A percentile compares a stretch with the other conserved stretches of the same genome.
Evolutionary conservation across 2,797 vertebrate species (phyloP).

Genomic region (Artibeus jamaicensis): DNA sequence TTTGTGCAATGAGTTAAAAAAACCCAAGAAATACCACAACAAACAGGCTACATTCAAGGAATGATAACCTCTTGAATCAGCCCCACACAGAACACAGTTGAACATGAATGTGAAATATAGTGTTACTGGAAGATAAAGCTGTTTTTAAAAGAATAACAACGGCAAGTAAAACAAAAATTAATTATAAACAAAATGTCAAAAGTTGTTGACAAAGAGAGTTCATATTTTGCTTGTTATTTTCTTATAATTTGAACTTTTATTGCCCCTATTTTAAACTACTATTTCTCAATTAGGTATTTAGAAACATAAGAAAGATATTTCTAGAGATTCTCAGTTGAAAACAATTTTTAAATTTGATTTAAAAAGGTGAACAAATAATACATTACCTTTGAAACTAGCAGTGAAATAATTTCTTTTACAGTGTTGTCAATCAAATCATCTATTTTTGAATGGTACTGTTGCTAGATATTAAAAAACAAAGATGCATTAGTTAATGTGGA

Average conservation of each 20-base stretch:
- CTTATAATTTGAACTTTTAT: not conserved
- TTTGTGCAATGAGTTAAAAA: not conserved
- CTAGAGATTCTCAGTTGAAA: slow-evolving; percentile 18
- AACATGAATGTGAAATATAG: not conserved
- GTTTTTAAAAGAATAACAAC: not conserved
- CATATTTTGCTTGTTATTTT: not conserved
- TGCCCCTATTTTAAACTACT: not conserved
- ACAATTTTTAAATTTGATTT: slow-evolving; percentile 30
- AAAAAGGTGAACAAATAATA: slow-evolving; percentile 61
- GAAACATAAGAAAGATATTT: slow-evolving; percentile 13
- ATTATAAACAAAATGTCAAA: not conserved
- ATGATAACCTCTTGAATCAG: not conserved
- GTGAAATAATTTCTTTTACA: slow-evolving; percentile 95
- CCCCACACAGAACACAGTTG: not conserved
- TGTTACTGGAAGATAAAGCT: not conserved
- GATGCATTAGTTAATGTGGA: slow-evolving; percentile 74
- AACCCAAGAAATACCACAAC: not conserved
- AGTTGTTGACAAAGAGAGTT: not conserved
- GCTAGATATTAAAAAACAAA: slow-evolving; percentile 87
- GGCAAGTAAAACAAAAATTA: not conserved
- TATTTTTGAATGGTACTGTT: slow-evolving; percentile 98
- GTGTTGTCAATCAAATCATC: slow-evolving; percentile 96
- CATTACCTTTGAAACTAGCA: slow-evolving; percentile 95
- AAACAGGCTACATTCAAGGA: not conserved
- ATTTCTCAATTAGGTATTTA: not conserved